Percentiles rank a stretch among this genome's conserved stretches.
Conservation (phyloP, 2,888 invertebrate species). For the Heliconius erato region DNA sequence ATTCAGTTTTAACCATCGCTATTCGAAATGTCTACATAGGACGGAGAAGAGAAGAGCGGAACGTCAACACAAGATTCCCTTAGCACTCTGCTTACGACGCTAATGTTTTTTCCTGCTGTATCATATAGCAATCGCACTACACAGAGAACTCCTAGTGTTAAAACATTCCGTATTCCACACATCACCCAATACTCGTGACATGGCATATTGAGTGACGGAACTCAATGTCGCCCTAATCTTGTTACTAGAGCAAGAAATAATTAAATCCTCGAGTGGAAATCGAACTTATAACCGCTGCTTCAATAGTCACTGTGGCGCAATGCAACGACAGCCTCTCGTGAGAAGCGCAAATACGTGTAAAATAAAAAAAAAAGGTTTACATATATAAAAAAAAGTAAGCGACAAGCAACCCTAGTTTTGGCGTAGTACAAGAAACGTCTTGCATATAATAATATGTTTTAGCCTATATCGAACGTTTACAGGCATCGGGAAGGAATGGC, state of each 20-base stretch:
- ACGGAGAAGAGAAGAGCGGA: too few relatives aligned
- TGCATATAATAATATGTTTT: slow-evolving; percentile 86
- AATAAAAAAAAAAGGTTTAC: slow-evolving; percentile 12
- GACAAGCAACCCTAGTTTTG: slow-evolving; percentile 78
- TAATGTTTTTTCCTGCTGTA: too few relatives aligned
- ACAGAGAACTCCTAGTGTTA: too few relatives aligned
- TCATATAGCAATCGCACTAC: too few relatives aligned
- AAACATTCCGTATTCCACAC: too few relatives aligned
- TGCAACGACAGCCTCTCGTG: not conserved
- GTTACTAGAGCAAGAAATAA: not conserved
- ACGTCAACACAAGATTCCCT: too few relatives aligned
- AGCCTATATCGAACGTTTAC: slow-evolving; percentile 82
- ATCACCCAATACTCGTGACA: too few relatives aligned
- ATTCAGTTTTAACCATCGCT: not conserved
- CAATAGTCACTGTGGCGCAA: not conserved
- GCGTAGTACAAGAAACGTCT: slow-evolving; percentile 85
- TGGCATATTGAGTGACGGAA: not conserved
- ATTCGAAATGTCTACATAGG: too few relatives aligned
- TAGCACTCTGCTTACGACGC: too few relatives aligned
- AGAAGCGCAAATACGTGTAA: not conserved
- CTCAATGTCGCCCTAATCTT: not conserved
- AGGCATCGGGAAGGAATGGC: slow-evolving; percentile 46
- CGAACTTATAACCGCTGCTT: not conserved
- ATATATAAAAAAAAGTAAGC: slow-evolving; percentile 42
- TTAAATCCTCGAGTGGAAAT: not conserved